Evolutionary conservation across 1,140 invertebrate species (phyloP), one percentile per base, ranked within the genome.

Genomic region (Sminthurinus signatus): DNA sequence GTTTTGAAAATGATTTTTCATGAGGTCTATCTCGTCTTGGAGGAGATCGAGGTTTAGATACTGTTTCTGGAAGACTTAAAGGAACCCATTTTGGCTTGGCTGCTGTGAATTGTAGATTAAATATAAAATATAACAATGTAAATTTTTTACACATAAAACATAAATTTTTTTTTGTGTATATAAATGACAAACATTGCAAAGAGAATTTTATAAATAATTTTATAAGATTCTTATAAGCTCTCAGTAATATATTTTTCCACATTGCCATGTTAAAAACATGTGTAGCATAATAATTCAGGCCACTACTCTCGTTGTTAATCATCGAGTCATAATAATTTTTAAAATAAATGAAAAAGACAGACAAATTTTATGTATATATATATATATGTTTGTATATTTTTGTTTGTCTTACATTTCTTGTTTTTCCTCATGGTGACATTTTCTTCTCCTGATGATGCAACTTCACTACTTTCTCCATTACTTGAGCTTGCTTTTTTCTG

Each of bases 31-130:
- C 56, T 44, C 31, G 43, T 46, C 36, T 59, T 17, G 56, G 42
- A n/a, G n/a, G n/a, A 4, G 36, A 44, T n/a, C 39, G 2, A 43
- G 56, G 8, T 23, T 59, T 44, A 19, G 57, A 3, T 28, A 14
- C 10, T 2, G 43, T 43, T 52, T 52, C 56, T 23, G 63, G 68
- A 48, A 69, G 50, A 27, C 44, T 57, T n/a, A 69, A 48, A 27
- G 68, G 68, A 44, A 69, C 46, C 68, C 68, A 69, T 43, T 69
- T 69, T 56, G 65, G 63, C 32, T 60, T 61, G 21, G 36, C 19
- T 28, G 55, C 62, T 64, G 21, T 21, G 42, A 25, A 25, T 43
- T 31, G 4, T 39, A 39, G 55, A 57, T 48, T 8, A 48, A 48
- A 23, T 48, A 48, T 10, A 39, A 8, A 39, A 10, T 39, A 39